Base-by-base conservation (phyloP, 2,888 invertebrate genomes). In the Netelia melanura region DNA sequence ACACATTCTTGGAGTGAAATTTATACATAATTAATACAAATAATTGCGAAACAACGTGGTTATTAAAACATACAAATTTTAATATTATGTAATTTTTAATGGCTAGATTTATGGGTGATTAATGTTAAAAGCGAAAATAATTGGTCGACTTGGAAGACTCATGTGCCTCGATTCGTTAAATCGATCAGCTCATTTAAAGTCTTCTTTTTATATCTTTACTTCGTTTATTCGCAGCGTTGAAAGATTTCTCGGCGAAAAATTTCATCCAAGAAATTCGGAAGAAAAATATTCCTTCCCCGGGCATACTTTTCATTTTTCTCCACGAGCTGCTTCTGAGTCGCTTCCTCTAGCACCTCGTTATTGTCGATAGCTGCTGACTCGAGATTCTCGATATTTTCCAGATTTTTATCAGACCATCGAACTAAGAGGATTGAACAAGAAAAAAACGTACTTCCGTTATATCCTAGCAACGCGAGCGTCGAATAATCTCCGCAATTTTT, bases 261-360 rank as follows among this genome's bases (percentile, higher is more conserved):
- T 67, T 25, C 8, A 5, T 10, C 21, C 23, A 10, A 21, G 6
- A 67, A 48, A 65, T 77, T 64, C 25, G 5, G 11, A 38, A n/a
- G 52, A 23, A 61, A 72, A 78, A 75, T 72, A 65, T 80, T 72
- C 17, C 58, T 23, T 30, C 56, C 23, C 38, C 30, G 62, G 62
- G 30, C 30, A 30, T 30, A 62, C 30, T 62, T 11, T 30, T n/a
- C 62, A 25, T 30, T 52, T 30, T 62, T 62, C 62, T 17, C 11
- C 75, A 11, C 30, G 30, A 5, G 30, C 30, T 30, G 48, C 52
- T 56, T 67, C 65, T 58, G 80, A 58, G 58, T 67, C 56, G 67
- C 72, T 65, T 80, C 65, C 25, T 30, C 72, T 80, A 65, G 72
- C 80, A 56, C 72, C 72, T 80, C 80, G 43, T 80, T 67, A 74